Conservation (phyloP, 1,140 invertebrate species). For the Cephus cinctus region DNA sequence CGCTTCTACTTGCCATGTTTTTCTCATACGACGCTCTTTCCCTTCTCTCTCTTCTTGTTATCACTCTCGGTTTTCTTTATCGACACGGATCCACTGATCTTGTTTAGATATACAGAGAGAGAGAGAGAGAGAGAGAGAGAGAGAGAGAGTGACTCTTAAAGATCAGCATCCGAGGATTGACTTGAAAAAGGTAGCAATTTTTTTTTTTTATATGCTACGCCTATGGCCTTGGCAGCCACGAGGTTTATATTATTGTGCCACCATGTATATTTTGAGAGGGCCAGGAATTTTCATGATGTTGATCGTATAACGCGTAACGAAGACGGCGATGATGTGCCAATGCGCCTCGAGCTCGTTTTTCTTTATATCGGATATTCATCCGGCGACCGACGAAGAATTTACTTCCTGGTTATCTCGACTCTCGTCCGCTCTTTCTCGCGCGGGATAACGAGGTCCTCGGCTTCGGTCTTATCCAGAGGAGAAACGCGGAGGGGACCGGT, state of each 20-base stretch:
- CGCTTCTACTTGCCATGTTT: too few species aligned
- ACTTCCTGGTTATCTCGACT: not conserved
- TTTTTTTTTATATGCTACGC: too few species aligned
- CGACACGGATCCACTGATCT: too few species aligned
- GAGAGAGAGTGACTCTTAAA: too few species aligned
- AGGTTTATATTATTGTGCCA: constrained; percentile 31
- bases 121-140: too few species aligned
- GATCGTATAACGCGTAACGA: constrained; percentile 17
- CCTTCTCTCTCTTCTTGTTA: constrained; percentile 9
- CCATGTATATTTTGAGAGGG: constrained; percentile 43
- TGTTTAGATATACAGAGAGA: too few species aligned
- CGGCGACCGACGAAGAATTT: not conserved
- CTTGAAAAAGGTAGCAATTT: too few species aligned
- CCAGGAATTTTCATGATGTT: constrained; percentile 45
- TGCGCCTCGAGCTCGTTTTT: too few species aligned
- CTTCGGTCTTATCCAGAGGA: not conserved
- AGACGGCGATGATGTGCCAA: not conserved
- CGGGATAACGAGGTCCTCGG: not conserved
- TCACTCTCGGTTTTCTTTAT: too few species aligned
- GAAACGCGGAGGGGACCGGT: constrained; percentile 29
- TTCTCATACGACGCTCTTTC: constrained; percentile 12
- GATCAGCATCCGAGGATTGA: too few species aligned
- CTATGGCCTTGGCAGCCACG: constrained; percentile 18
- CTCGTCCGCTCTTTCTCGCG: not conserved
- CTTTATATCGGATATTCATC: too few species aligned